phyloP scores from a whole-genome alignment of 64 coral and sea anemone species.

The Actinia equina region DNA sequence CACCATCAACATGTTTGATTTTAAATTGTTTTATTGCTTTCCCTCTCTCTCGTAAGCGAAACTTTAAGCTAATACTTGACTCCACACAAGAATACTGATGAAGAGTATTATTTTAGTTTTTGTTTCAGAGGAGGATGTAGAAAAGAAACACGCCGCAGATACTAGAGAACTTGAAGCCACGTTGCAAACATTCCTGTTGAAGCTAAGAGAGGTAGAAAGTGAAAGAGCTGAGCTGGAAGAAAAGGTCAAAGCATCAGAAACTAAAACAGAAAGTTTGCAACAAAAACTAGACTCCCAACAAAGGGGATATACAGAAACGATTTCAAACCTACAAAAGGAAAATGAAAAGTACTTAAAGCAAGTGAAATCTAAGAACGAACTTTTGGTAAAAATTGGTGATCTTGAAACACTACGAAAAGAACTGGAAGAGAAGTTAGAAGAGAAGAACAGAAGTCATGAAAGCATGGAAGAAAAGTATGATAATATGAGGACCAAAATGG shows the following conservation, averaged over 20 bases:
- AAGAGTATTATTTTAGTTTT: neutral
- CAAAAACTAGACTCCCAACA: constrained; percentile 12
- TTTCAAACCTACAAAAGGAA: constrained; percentile 60
- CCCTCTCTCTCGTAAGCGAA: too few relatives aligned
- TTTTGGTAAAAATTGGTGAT: constrained; percentile 54
- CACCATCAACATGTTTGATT: too few relatives aligned
- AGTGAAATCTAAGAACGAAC: constrained; percentile 68
- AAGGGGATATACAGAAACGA: constrained; percentile 45
- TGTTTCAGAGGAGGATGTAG: constrained; percentile 30
- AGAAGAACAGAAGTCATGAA: constrained; percentile 39
- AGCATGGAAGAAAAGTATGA: constrained; percentile 55
- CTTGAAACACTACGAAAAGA: constrained; percentile 54
- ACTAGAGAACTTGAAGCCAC: constrained; percentile 42
- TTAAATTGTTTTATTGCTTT: too few relatives aligned
- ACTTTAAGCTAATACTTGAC: too few relatives aligned
- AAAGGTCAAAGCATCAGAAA: constrained; percentile 60
- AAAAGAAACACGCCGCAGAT: constrained; percentile 37
- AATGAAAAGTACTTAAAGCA: constrained; percentile 52
- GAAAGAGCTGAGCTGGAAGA: constrained; percentile 61
- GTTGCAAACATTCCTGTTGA: constrained; percentile 46
- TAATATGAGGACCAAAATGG: constrained; percentile 60
- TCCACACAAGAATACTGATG: too few relatives aligned
- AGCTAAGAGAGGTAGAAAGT: constrained; percentile 61
- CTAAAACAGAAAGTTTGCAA: constrained; percentile 37
- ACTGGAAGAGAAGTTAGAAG: constrained; percentile 56